These are phyloP conservation scores for Tipula unca DNA, from an alignment of 2,888 invertebrate genomes.

Conservation along the genomic window DNA sequence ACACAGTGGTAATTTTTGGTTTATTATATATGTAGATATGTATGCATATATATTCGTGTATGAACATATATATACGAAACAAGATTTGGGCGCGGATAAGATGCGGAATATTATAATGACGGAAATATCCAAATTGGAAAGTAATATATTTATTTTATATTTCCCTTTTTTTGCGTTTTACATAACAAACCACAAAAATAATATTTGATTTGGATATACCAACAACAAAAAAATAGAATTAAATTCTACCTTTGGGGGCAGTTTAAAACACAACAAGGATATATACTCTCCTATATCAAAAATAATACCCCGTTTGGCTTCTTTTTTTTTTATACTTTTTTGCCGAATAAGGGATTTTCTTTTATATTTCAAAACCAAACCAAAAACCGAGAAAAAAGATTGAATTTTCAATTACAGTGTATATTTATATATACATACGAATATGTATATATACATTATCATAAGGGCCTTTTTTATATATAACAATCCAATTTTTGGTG, in stretches of 20 bases:
- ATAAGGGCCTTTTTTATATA: not conserved
- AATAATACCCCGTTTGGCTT: not conserved
- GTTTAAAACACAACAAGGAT: not conserved
- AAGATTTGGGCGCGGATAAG: not conserved
- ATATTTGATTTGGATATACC: not conserved
- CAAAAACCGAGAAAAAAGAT: not conserved
- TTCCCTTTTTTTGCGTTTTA: not conserved
- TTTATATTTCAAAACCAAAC: not conserved
- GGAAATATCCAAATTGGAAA: slow-evolving; percentile 14
- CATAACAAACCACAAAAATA: not conserved
- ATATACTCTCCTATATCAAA: not conserved
- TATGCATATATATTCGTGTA: not conserved
- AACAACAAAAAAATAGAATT: not conserved
- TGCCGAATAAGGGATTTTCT: not conserved
- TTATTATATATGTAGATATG: not conserved
- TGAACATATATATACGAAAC: not conserved
- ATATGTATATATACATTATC: not conserved
- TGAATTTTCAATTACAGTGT: not conserved
- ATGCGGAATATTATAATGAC: not conserved
- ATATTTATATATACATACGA: not conserved
- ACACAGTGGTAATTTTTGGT: not conserved
- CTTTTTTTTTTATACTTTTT: too few relatives aligned
- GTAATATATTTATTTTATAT: not conserved
- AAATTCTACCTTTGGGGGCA: slow-evolving; percentile 8
- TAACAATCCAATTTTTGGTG: not conserved